phyloP scores from a whole-genome alignment of 2,797 vertebrate species.

The Sternotherus odoratus region DNA sequence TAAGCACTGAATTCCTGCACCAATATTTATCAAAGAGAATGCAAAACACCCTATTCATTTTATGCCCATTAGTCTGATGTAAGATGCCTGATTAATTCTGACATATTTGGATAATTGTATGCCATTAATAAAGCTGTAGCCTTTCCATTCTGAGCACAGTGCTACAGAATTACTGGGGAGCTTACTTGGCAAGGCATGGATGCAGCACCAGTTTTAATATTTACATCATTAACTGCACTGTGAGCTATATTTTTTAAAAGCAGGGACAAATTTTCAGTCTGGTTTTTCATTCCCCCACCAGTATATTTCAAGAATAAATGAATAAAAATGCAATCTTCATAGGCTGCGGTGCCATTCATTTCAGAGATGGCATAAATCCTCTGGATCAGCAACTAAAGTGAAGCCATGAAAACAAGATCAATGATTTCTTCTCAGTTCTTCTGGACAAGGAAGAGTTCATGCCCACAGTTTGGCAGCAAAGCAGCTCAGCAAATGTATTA shows the following conservation, averaged over 20 bases:
- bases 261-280: conserved; percentile 14
- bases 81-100: conserved; percentile 36
- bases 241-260: background rate
- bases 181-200: background rate
- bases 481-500: conserved; percentile 60
- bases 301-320: conserved; percentile 1
- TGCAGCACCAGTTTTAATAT: conserved; percentile 15
- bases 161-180: background rate
- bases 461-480: conserved; percentile 44
- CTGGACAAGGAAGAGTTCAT: conserved; percentile 37
- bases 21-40: conserved; percentile 7
- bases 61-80: conserved; percentile 27
- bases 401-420: conserved; percentile 9
- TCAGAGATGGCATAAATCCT: conserved; percentile 28
- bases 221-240: conserved; percentile 6
- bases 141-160: background rate
- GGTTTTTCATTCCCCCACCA: conserved; percentile 2
- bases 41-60: conserved; percentile 11
- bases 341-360: background rate
- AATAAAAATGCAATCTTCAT: background rate
- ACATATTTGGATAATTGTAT: conserved; percentile 22
- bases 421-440: conserved; percentile 44
- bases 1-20: background rate
- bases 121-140: conserved; percentile 14
- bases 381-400: conserved; percentile 14